phyloP scores from a whole-genome alignment of 2,797 vertebrate genomes.

The Anas capensis region DNA sequence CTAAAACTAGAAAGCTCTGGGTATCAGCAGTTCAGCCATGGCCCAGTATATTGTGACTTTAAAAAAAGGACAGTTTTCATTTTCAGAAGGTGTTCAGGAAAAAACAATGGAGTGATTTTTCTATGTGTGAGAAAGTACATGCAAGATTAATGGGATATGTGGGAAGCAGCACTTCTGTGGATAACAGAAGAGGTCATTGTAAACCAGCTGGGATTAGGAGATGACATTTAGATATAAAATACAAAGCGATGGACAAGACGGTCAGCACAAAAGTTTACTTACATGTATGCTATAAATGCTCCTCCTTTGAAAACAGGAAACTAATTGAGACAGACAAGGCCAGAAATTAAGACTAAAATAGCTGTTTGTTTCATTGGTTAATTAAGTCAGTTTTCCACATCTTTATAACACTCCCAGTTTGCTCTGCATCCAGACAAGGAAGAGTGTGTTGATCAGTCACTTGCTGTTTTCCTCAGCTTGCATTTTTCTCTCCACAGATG shows the following conservation, averaged over 20 bases:
- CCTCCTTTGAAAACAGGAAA: background rate
- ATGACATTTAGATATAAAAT: background rate
- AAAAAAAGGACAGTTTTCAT: background rate
- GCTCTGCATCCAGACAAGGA: rapidly evolving
- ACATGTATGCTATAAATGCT: background rate
- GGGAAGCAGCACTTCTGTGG: background rate
- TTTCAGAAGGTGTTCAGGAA: background rate
- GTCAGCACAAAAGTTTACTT: background rate
- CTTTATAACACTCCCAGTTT: background rate
- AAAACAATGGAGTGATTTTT: background rate
- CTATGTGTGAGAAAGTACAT: background rate
- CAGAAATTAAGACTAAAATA: background rate
- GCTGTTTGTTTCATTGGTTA: background rate
- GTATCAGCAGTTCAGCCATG: background rate
- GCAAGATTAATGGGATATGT: background rate
- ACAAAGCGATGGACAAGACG: background rate
- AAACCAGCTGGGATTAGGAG: background rate
- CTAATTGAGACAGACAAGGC: background rate
- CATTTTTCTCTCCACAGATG: background rate
- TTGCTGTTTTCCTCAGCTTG: background rate
- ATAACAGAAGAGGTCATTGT: background rate
- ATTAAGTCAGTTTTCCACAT: background rate
- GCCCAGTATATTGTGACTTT: background rate
- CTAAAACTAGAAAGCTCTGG: background rate
- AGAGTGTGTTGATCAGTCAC: background rate